Percentiles rank a stretch among this genome's conserved stretches.
phyloP scores from a whole-genome alignment of 2,888 invertebrate species.

The Eupelmus urozonus region DNA sequence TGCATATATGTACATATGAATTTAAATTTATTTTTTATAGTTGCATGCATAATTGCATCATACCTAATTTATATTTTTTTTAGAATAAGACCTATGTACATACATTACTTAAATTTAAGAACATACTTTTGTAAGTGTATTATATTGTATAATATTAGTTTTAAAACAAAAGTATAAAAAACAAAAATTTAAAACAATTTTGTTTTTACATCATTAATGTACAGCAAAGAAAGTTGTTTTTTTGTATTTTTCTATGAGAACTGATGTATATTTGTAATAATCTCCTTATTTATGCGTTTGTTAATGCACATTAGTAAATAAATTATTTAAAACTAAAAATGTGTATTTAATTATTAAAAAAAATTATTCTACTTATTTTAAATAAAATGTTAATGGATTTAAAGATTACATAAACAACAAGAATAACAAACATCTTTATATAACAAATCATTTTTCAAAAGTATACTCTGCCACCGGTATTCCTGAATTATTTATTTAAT shows the following conservation, averaged over 20 bases:
- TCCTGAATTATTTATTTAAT: too few species aligned
- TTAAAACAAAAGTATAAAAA: too few species aligned
- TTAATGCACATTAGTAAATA: constrained; percentile 1
- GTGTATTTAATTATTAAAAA: background rate
- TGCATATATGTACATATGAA: constrained; percentile 40
- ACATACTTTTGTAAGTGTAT: constrained; percentile 23
- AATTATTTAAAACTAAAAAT: background rate
- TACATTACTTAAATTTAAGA: background rate
- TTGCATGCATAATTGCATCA: constrained; percentile 5
- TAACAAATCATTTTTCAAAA: too few species aligned
- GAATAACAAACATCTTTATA: too few species aligned
- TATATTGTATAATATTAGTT: constrained; percentile 41
- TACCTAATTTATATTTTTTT: constrained; percentile 26
- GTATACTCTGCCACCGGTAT: too few species aligned
- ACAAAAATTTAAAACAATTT: too few species aligned
- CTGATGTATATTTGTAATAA: constrained; percentile 27
- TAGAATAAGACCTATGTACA: background rate
- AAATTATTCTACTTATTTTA: too few species aligned
- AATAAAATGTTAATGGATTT: too few species aligned
- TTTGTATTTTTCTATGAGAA: constrained; percentile 37
- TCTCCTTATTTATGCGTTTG: too few species aligned
- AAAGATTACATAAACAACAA: too few species aligned
- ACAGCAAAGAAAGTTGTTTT: background rate
- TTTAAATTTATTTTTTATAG: background rate
- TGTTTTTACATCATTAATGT: too few species aligned